These are phyloP conservation scores for Lethenteron camtschaticum DNA, from an alignment of 2,113 vertebrate genomes.

Conservation along the genomic window DNA sequence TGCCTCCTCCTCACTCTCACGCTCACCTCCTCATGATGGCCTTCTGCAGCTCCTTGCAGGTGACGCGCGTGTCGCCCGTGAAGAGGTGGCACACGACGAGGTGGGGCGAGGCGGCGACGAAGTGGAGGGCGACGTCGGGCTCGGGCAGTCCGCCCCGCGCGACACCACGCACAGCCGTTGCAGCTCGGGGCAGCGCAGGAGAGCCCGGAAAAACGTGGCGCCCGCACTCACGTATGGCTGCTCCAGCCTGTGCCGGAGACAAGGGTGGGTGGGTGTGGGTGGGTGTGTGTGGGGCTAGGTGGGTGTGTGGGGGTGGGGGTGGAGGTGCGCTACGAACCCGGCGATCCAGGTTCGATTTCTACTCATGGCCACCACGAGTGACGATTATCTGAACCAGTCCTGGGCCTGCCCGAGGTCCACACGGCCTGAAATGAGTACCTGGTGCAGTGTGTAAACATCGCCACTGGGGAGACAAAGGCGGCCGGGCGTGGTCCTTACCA, in stretches of 20 bases:
- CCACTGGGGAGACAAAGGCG: too few species aligned
- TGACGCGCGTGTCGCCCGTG: conserved; percentile 51
- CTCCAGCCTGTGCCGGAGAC: conserved; percentile 37
- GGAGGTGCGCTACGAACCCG: too few species aligned
- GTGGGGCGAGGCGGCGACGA: conserved; percentile 42
- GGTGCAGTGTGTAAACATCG: too few species aligned
- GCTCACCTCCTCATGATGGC: conserved; percentile 45
- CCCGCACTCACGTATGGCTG: conserved; percentile 73
- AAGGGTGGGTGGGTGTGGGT: too few species aligned
- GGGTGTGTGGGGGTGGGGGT: too few species aligned
- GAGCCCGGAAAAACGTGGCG: conserved; percentile 54
- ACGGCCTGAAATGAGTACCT: too few species aligned
- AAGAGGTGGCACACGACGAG: conserved; percentile 84
- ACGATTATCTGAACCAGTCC: too few species aligned
- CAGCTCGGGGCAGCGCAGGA: conserved; percentile 50
- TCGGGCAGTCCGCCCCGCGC: conserved; percentile 62
- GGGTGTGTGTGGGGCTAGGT: too few species aligned
- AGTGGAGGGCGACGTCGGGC: conserved; percentile 38
- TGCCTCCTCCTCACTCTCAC: background rate
- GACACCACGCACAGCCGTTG: conserved; percentile 71
- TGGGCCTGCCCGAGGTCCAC: too few species aligned
- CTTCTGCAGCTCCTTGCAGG: conserved; percentile 64
- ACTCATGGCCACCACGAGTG: too few species aligned
- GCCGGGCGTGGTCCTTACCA: too few species aligned
- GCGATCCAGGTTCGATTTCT: too few species aligned